A percentile compares a stretch with the other conserved stretches of the same genome.
These are phyloP conservation scores for Encarsia formosa DNA, from an alignment of 2,888 invertebrate genomes.

Conservation along the genomic window DNA sequence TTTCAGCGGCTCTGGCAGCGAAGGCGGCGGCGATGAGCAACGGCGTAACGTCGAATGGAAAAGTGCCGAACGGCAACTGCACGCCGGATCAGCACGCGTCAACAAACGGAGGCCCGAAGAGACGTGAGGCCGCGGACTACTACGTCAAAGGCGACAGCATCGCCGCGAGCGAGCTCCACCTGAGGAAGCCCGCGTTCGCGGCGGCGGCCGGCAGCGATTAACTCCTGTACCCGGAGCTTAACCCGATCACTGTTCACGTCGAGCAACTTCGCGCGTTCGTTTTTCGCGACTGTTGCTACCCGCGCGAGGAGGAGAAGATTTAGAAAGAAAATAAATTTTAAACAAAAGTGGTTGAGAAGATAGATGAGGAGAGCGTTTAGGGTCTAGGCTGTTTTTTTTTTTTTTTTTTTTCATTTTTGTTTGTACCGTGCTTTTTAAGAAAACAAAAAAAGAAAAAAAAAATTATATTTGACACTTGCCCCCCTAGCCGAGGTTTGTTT, in stretches of 20 bases:
- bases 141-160: slow-evolving; percentile 54
- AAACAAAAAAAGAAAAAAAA: too few species aligned
- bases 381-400: too few species aligned
- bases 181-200: slow-evolving; percentile 40
- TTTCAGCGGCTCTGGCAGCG: not conserved
- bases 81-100: not conserved
- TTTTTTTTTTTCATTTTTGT: too few species aligned
- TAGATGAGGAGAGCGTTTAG: too few species aligned
- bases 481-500: too few species aligned
- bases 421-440: too few species aligned
- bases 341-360: too few species aligned
- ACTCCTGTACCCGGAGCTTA: slow-evolving; percentile 23
- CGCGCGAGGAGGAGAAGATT: too few species aligned
- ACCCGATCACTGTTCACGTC: not conserved
- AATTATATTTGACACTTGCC: too few species aligned
- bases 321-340: too few species aligned
- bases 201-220: slow-evolving; percentile 36
- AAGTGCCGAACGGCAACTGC: slow-evolving; percentile 27
- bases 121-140: slow-evolving; percentile 54
- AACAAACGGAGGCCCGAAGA: slow-evolving; percentile 28
- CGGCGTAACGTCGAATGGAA: too few species aligned
- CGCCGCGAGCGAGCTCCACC: slow-evolving; percentile 44
- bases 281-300: too few species aligned
- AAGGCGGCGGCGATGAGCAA: slow-evolving; percentile 1
- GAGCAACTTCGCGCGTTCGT: not conserved